Percentiles rank a stretch among this genome's conserved stretches.
These are phyloP conservation scores for Myotis vivesi DNA, from an alignment of 2,797 vertebrate species.

Conservation along the genomic window DNA sequence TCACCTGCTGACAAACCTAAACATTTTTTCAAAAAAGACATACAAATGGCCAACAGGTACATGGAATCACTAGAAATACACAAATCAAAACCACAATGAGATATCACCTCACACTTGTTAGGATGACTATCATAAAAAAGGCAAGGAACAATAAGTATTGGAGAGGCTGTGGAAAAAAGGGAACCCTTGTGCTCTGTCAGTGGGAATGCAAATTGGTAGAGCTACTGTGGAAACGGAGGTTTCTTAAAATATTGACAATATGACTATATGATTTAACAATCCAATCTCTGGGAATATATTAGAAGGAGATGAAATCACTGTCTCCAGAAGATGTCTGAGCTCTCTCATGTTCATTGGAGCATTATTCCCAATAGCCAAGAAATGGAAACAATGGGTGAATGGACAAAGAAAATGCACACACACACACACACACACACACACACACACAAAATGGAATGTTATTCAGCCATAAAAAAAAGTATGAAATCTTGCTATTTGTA, in stretches of 20 bases:
- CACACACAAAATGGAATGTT: neutral
- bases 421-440: neutral
- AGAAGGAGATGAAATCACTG: neutral
- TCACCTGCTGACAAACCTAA: neutral
- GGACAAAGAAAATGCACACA: neutral
- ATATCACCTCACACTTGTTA: neutral
- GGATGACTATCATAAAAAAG: neutral
- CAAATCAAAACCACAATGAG: neutral
- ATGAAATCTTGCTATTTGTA: neutral
- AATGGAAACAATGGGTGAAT: neutral
- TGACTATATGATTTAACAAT: neutral
- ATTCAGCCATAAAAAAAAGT: neutral
- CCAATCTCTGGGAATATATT: neutral
- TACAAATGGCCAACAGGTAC: neutral
- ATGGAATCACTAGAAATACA: neutral
- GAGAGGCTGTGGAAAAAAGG: neutral
- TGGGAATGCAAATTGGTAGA: neutral
- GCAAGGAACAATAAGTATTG: neutral
- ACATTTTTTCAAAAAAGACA: neutral
- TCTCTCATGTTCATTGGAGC: neutral
- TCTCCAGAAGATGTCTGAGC: neutral
- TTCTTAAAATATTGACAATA: neutral
- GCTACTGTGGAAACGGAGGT: neutral
- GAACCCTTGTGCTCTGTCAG: neutral
- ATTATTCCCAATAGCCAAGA: neutral